phyloP scores from a whole-genome alignment of 1,140 invertebrate genomes.

The Drosophila sp. region DNA sequence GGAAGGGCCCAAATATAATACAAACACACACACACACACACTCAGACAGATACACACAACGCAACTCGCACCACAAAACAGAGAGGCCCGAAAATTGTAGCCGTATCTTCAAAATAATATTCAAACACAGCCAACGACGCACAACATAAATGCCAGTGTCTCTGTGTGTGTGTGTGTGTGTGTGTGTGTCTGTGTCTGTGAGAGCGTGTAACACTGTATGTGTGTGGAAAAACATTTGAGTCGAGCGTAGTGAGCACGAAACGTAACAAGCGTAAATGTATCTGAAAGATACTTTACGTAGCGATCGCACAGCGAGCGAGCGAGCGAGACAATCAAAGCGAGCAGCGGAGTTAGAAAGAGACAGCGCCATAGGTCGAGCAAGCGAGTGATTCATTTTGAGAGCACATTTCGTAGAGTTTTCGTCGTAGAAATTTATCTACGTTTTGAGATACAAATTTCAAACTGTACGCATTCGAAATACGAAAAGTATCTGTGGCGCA shows the following conservation, averaged over 20 bases:
- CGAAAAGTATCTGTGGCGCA: neutral
- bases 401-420: slow-evolving; percentile 1
- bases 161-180: slow-evolving; percentile 11
- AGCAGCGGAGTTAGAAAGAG: neutral
- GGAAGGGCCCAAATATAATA: slow-evolving; percentile 50
- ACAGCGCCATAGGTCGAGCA: slow-evolving; percentile 6
- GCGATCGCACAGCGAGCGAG: slow-evolving; percentile 46
- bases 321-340: slow-evolving; percentile 8
- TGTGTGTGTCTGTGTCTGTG: slow-evolving; percentile 23
- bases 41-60: neutral
- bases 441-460: slow-evolving; percentile 41
- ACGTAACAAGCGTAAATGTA: slow-evolving; percentile 54
- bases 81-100: slow-evolving; percentile 64
- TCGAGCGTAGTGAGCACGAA: slow-evolving; percentile 40
- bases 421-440: slow-evolving; percentile 39
- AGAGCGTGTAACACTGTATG: slow-evolving; percentile 32
- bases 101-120: slow-evolving; percentile 68
- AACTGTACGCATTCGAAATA: slow-evolving; percentile 29
- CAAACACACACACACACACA: slow-evolving; percentile 2
- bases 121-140: slow-evolving; percentile 48
- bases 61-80: neutral
- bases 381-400: neutral
- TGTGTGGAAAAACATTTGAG: slow-evolving; percentile 63
- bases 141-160: slow-evolving; percentile 12
- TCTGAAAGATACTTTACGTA: slow-evolving; percentile 69